phyloP scores from a whole-genome alignment of 1,140 invertebrate genomes.

The Eueides isabella region DNA sequence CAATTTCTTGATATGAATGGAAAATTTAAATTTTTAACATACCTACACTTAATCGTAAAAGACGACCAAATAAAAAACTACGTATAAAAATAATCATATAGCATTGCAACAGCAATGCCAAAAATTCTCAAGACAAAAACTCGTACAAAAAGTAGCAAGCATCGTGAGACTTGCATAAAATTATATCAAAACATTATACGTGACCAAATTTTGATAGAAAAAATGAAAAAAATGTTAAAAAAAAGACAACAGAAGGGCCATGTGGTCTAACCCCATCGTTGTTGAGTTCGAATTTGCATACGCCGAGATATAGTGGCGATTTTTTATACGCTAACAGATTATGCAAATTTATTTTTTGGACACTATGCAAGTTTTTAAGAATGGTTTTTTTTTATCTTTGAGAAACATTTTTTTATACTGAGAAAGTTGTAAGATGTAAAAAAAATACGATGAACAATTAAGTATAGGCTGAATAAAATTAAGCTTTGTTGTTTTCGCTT shows the following conservation, averaged over 20 bases:
- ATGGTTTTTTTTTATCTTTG: constrained; percentile 32
- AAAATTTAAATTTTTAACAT: neutral
- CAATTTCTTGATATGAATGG: too few relatives aligned
- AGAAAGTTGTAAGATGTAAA: constrained; percentile 7
- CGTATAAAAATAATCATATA: neutral
- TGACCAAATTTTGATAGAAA: constrained; percentile 60
- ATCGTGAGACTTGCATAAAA: constrained; percentile 73
- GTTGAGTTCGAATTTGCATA: constrained; percentile 66
- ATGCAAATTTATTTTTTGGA: constrained; percentile 78
- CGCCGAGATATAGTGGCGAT: constrained; percentile 54
- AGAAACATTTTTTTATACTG: constrained; percentile 17
- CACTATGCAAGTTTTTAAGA: constrained; percentile 54
- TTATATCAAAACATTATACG: constrained; percentile 63
- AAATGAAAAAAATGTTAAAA: constrained; percentile 49
- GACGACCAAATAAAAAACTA: neutral
- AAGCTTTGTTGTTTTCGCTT: neutral
- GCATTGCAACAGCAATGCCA: neutral
- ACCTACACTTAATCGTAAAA: neutral
- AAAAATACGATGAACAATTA: neutral
- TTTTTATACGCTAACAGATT: constrained; percentile 72
- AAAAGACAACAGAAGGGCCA: constrained; percentile 56
- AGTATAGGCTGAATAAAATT: neutral
- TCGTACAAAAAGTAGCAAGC: constrained; percentile 48
- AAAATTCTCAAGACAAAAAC: constrained; percentile 47
- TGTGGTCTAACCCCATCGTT: constrained; percentile 55